These are phyloP conservation scores for Popillia japonica DNA, from an alignment of 1,140 invertebrate genomes.

Conservation along the genomic window DNA sequence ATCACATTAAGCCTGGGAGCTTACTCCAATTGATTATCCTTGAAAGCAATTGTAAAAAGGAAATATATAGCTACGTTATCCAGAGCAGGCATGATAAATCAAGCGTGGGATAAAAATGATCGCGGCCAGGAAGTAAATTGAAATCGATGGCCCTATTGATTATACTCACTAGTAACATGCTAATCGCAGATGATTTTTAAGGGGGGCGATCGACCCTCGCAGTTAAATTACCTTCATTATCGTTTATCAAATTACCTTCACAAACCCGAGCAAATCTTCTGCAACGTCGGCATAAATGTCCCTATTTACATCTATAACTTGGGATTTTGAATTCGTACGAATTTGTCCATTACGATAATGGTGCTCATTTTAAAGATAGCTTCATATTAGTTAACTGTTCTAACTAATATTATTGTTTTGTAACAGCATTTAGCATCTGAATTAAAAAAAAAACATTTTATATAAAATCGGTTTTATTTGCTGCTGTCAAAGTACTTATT, in stretches of 20 bases:
- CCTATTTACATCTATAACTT: background rate
- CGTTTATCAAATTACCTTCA: slow-evolving; percentile 33
- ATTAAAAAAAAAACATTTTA: no score
- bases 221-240: slow-evolving; percentile 34
- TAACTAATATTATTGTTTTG: no score
- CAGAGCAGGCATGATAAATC: slow-evolving; percentile 50
- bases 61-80: slow-evolving; percentile 50
- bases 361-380: no score
- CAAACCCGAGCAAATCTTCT: background rate
- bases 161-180: slow-evolving; percentile 44
- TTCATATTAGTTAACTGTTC: no score
- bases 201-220: background rate
- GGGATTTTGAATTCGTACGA: no score
- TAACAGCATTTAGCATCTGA: no score
- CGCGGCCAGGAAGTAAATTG: slow-evolving; percentile 49
- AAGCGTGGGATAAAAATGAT: slow-evolving; percentile 52
- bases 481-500: no score
- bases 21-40: slow-evolving; percentile 50
- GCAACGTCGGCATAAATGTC: background rate
- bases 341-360: no score
- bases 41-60: slow-evolving; percentile 51
- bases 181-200: slow-evolving; percentile 39
- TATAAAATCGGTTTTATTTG: no score
- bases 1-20: slow-evolving; percentile 42
- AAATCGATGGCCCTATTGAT: slow-evolving; percentile 48